Base-by-base conservation (phyloP, 2,113 vertebrate species). In the Microtus oregoni region DNA sequence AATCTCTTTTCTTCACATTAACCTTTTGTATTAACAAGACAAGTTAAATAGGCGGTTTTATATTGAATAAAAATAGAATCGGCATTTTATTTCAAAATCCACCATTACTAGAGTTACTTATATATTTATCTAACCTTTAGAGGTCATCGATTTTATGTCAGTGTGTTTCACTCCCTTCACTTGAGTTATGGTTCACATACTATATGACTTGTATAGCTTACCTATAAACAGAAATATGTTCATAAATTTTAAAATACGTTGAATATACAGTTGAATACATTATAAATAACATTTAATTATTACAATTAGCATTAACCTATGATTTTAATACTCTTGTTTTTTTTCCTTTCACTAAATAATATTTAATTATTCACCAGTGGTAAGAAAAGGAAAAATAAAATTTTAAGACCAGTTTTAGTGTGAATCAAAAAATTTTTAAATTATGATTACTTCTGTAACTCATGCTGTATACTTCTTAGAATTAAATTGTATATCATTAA, bases 121-220 rank as follows among this genome's bases (percentile, higher is more conserved):
- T 38, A 1, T 8, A 41, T 52, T 47, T 72, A 12, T 61, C 12
- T 12, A 7, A 11, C 22, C 14, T 67, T 63, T 92, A n/a, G 30
- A 38, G 44, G 30, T 30, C 35, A 5, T 41, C 24, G n/a, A n/a
- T 55, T 78, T 3, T 32, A 20, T 30, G 3, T 72, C 75, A 44
- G 78, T 32, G 15, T 14, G 2, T n/a, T 58, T n/a, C 32, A 24
- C 10, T 67, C 9, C 4, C 1, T 22, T 0, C 2, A 12, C 1
- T 35, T 35, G 44, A 10, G 2, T 58, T 52, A n/a, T 5, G 22
- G 1, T 35, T 8, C 11, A n/a, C 63, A 32, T 17, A 38, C 10
- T 13, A 4, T 13, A 50, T 30, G 44, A 30, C 3, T 22, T 30
- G 12, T 7, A 65, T 61, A 86, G 38, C 22, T 38, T 47, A 76